Evolutionary conservation across 2,797 vertebrate species (phyloP), one percentile per base, ranked within the genome.

Genomic region (Zenarchopterus dispar): DNA sequence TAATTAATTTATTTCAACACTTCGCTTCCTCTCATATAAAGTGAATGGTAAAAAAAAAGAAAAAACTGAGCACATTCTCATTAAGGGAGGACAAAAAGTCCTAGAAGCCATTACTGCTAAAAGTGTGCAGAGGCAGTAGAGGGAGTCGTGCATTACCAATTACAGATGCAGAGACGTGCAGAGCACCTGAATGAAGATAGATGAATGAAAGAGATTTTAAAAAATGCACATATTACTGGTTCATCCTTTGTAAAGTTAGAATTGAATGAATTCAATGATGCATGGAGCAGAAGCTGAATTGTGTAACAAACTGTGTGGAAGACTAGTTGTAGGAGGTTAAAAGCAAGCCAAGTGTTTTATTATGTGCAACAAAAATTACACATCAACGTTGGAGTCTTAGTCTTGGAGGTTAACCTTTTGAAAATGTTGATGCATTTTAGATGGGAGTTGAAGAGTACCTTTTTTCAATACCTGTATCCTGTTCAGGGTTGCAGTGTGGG

Each of bases 201-300:
- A 71, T 71, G 55, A 74, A 54, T 53, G 61, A 21, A 53, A 41
- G 42, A 56, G 33, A 10, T 19, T 24, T 59, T 58, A 67, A 39
- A 18, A 26, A 57, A 23, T 28, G 28, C 44, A 64, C 52, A 59
- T 6, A 31, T 49, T 8, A 51, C 42, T 39, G 24, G 13, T 51
- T 65, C 42, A 46, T 59, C 18, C 3, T 45, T 60, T 50, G 8
- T 54, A 39, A 52, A 36, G 52, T 62, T 51, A 23, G 15, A 19
- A 28, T n/a, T 50, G 23, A 67, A 55, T 62, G 28, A 53, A 70
- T 50, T 44, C 19, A 31, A 50, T 55, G 13, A 64, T 21, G 53
- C 10, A 0, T 41, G 54, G 42, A 62, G 13, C 13, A 39, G 36
- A 39, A 13, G 36, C 36, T 39, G 36, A 11, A 36, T 21, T 36